Evolutionary conservation across 1,140 invertebrate genomes (phyloP), one percentile per base, ranked within the genome.

Genomic region (Drosophila ohnishii): DNA sequence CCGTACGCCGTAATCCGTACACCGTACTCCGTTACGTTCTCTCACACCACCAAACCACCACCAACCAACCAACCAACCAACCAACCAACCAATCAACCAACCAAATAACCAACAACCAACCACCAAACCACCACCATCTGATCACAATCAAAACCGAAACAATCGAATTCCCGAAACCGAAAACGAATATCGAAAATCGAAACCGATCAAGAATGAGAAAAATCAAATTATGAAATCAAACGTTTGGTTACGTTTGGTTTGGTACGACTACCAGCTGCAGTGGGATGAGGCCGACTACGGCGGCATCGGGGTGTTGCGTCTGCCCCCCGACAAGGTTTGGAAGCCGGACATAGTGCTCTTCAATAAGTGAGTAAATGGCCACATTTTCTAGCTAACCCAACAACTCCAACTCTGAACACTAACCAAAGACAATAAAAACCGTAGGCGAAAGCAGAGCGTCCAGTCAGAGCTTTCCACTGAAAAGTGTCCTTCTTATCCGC

Each of bases 191-290:
- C 56, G 61, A 61, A 85, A 86, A 80, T 51, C 75, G 72, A 72
- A 71, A 77, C 62, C 75, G 56, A 78, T 74, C 73, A 93, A 99
- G 98, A 99, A 99, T 91, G 98, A 99, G 93, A 99, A 99, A 92
- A 99, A 98, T 93, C 98, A 99, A 94, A 98, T 99, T 87, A 99
- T 99, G 98, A 99, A 99, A 93, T 98, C 98, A 10, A 99, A 99
- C 92, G 98, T 99, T 35, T 99, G 98, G 98, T 93, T 99, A 89
- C 94, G 97, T 92, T 94, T 99, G 93, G 97, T 97, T 58, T 99
- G 99, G 99, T 96, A 95, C 91, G 99, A 99, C 92, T 99, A 99
- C 93, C 98, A 99, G 92, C 93, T 99, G 79, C 95, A 96, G 91
- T 99, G 99, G 99, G 97, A 99, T 90, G 97, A 99, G 88, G 96